These are phyloP conservation scores for Scalopus aquaticus DNA, from an alignment of 2,113 vertebrate species.

Conservation along the genomic window DNA sequence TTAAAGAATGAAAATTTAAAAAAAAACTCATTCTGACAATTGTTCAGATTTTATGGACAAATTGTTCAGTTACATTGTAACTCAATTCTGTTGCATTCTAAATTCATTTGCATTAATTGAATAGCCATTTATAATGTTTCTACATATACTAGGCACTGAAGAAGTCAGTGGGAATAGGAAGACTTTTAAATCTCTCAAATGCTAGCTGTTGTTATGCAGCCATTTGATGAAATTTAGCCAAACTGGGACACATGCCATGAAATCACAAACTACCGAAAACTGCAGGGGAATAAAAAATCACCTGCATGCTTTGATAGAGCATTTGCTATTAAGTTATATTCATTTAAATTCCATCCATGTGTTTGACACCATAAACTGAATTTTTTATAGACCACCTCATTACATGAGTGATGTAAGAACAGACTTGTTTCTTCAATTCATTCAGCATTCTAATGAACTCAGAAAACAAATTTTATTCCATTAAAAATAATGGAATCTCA, in stretches of 20 bases:
- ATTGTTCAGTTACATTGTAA: not conserved
- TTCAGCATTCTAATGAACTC: constrained; percentile 62
- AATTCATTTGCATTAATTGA: constrained; percentile 32
- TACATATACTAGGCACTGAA: not conserved
- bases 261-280: constrained; percentile 20
- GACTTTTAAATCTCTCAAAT: not conserved
- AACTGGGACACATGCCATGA: not conserved
- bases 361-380: constrained; percentile 45
- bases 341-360: constrained; percentile 45
- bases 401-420: constrained; percentile 58
- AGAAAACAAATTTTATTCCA: constrained; percentile 69
- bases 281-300: not conserved
- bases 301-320: not conserved
- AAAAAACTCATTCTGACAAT: not conserved
- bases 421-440: constrained; percentile 56
- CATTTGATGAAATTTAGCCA: constrained; percentile 4
- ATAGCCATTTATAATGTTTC: not conserved
- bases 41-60: not conserved
- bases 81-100: not conserved
- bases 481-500: constrained; percentile 75
- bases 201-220: not conserved
- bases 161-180: not conserved
- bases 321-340: constrained; percentile 63
- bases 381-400: not conserved
- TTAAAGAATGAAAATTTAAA: constrained; percentile 22